A percentile compares a stretch with the other conserved stretches of the same genome.
Evolutionary conservation across 2,888 invertebrate genomes (phyloP).

Genomic region (Ophion ellenae): DNA sequence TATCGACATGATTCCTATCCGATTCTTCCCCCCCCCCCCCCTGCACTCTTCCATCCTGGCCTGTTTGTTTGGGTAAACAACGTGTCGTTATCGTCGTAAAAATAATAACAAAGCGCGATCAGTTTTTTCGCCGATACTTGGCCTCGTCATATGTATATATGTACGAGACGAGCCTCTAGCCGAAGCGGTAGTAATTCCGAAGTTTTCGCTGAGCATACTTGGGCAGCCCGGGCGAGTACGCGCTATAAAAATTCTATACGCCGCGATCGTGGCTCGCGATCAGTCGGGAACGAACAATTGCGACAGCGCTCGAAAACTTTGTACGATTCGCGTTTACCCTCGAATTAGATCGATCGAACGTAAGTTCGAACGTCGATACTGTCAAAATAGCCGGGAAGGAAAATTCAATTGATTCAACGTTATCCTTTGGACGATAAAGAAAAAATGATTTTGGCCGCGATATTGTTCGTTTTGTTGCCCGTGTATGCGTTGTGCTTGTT

Average conservation of each 20-base stretch:
- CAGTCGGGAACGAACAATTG: not conserved
- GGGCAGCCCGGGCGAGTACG: conserved; percentile 6
- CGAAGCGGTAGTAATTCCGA: conserved; percentile 39
- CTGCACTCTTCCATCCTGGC: not conserved
- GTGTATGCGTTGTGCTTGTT: conserved; percentile 56
- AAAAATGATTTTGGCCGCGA: conserved; percentile 47
- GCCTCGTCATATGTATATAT: conserved; percentile 30
- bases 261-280: not conserved
- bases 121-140: conserved; percentile 11
- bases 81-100: conserved; percentile 32
- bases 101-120: conserved; percentile 30
- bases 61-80: not conserved
- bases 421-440: not conserved
- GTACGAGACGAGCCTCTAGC: conserved; percentile 20
- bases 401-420: no score
- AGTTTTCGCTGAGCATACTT: conserved; percentile 42
- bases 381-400: not conserved
- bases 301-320: not conserved
- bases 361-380: not conserved
- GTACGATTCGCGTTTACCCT: not conserved
- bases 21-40: not conserved
- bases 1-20: not conserved
- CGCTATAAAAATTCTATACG: not conserved
- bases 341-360: not conserved
- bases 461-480: conserved; percentile 46